Evolutionary conservation across 1,140 invertebrate genomes (phyloP).

Genomic region (Sycophaga agraensis): DNA sequence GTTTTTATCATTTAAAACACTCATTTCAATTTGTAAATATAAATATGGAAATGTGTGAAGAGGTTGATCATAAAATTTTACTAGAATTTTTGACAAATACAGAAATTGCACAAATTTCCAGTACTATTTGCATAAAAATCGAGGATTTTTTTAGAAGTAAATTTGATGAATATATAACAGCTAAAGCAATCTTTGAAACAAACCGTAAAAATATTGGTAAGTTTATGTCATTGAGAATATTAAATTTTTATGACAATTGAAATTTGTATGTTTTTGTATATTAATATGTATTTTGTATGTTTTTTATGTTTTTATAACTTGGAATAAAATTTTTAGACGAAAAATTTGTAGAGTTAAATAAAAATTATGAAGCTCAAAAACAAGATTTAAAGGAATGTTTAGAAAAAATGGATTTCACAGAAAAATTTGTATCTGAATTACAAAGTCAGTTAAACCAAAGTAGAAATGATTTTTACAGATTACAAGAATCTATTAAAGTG

Average conservation of each 20-base stretch:
- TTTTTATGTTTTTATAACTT: neutral
- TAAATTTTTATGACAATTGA: neutral
- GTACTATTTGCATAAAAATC: conserved; percentile 61
- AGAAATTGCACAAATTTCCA: conserved; percentile 57
- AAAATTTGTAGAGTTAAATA: conserved; percentile 62
- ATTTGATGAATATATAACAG: conserved; percentile 70
- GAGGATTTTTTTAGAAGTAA: conserved; percentile 64
- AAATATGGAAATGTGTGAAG: conserved; percentile 30
- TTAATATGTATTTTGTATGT: neutral
- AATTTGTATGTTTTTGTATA: too few relatives aligned
- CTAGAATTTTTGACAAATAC: conserved; percentile 44
- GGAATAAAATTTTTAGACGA: conserved; percentile 54
- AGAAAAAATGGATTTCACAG: conserved; percentile 64
- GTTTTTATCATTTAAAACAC: too few relatives aligned
- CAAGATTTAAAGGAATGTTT: conserved; percentile 65
- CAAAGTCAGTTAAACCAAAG: conserved; percentile 64
- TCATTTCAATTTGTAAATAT: too few relatives aligned
- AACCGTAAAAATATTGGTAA: conserved; percentile 63
- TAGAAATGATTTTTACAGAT: conserved; percentile 63
- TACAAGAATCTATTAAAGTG: conserved; percentile 61
- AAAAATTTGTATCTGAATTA: conserved; percentile 64
- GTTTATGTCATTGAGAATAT: conserved; percentile 36
- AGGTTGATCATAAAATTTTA: conserved; percentile 45
- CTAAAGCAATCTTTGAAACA: conserved; percentile 68
- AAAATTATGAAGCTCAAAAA: conserved; percentile 61